These are phyloP conservation scores for Podarcis cretensis DNA, from an alignment of 2,113 vertebrate species.

Conservation along the genomic window DNA sequence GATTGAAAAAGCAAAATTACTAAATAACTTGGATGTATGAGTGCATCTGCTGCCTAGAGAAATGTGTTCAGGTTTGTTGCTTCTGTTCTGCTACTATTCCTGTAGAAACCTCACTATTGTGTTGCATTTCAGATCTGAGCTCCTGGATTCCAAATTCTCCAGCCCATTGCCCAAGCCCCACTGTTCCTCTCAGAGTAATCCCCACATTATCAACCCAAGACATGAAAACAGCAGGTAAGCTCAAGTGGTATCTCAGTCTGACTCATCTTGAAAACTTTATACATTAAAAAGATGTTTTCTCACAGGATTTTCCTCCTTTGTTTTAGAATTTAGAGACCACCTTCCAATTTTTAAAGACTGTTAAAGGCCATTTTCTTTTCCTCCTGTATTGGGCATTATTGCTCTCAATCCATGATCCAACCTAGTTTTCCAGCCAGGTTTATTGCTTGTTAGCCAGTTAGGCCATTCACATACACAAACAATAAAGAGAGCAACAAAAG, in stretches of 20 bases:
- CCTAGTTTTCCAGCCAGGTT: no score
- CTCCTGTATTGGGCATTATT: neutral
- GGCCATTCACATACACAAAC: no score
- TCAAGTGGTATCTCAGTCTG: neutral
- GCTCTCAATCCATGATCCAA: neutral
- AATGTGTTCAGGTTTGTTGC: slow-evolving; percentile 27
- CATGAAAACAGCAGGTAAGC: slow-evolving; percentile 93
- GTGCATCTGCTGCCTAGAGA: neutral
- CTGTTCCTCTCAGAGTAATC: slow-evolving; percentile 88
- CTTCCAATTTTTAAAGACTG: neutral
- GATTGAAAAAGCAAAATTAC: slow-evolving; percentile 41
- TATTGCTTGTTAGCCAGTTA: no score
- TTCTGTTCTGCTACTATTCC: slow-evolving; percentile 37
- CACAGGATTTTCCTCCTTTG: neutral
- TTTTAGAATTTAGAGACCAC: neutral
- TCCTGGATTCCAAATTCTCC: slow-evolving; percentile 87
- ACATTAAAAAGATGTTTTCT: neutral
- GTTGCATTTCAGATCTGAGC: slow-evolving; percentile 79
- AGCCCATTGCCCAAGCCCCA: slow-evolving; percentile 81
- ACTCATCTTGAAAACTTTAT: neutral
- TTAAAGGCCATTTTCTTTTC: neutral
- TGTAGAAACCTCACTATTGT: slow-evolving; percentile 48
- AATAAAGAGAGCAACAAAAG: no score
- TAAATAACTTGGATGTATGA: neutral
- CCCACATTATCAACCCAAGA: slow-evolving; percentile 92